These are phyloP conservation scores for Oppia nitens DNA, from an alignment of 1,140 invertebrate species.

Conservation along the genomic window DNA sequence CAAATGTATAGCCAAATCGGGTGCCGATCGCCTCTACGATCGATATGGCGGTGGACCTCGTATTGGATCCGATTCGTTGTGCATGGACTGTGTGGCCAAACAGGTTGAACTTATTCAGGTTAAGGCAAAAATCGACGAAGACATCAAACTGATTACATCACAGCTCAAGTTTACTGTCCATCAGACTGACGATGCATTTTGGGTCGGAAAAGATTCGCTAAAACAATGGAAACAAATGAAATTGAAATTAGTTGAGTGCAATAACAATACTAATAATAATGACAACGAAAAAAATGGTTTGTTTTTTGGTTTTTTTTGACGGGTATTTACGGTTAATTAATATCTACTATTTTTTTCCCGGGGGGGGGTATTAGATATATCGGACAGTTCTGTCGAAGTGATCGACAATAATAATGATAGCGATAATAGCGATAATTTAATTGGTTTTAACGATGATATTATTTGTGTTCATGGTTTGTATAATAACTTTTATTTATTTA, in stretches of 20 bases:
- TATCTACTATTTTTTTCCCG: not conserved
- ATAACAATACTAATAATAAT: constrained; percentile 22
- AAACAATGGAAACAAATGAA: constrained; percentile 28
- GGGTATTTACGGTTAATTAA: not conserved
- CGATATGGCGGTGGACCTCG: constrained; percentile 33
- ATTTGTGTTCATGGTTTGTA: no score
- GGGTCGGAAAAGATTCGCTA: constrained; percentile 32
- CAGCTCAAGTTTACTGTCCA: constrained; percentile 22
- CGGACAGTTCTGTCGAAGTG: no score
- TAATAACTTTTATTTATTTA: no score
- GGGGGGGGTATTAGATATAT: no score
- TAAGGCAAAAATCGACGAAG: constrained; percentile 26
- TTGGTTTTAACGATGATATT: no score
- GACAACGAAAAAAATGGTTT: constrained; percentile 25
- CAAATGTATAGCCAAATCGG: constrained; percentile 5
- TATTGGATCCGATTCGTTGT: constrained; percentile 31
- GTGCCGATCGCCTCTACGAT: constrained; percentile 31
- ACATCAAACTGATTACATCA: constrained; percentile 26
- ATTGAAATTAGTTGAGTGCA: constrained; percentile 16
- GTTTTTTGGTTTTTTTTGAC: not conserved
- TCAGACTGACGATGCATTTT: constrained; percentile 17
- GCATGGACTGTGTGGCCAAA: constrained; percentile 34
- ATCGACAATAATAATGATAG: no score
- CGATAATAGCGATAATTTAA: no score
- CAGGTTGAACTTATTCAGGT: constrained; percentile 30